Conservation (phyloP, 2,797 vertebrate genomes). For the Anguilla megastoma region DNA sequence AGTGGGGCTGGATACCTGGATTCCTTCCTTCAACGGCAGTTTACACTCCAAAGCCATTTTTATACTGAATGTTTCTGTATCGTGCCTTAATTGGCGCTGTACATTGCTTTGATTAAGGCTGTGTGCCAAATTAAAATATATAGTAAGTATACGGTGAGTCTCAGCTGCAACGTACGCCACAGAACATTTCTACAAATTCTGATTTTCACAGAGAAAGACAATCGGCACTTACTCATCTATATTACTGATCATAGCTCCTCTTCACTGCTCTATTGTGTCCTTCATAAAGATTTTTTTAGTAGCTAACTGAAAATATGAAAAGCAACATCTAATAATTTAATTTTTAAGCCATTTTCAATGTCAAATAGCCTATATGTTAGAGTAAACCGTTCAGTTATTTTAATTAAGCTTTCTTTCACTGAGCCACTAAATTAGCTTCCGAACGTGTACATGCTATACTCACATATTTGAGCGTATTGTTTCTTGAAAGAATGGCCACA, state of each 20-base stretch:
- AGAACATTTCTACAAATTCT: too few relatives aligned
- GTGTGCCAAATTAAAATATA: neutral
- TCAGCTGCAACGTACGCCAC: neutral
- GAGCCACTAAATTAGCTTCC: too few relatives aligned
- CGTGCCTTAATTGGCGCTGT: neutral
- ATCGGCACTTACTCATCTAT: neutral
- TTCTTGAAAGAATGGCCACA: neutral
- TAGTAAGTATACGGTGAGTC: neutral
- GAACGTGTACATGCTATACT: neutral
- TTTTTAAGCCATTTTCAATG: neutral
- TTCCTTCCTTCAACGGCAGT: neutral
- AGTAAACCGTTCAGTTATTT: too few relatives aligned
- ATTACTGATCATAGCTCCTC: neutral
- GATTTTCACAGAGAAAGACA: too few relatives aligned
- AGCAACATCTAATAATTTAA: neutral
- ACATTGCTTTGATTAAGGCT: neutral
- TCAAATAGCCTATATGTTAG: neutral
- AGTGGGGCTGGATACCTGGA: neutral
- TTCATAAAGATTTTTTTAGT: neutral
- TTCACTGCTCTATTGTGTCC: neutral
- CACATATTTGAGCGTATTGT: neutral
- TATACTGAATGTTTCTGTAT: neutral
- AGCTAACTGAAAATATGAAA: neutral
- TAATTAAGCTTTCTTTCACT: too few relatives aligned
- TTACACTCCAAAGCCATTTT: neutral